Evolutionary conservation across 2,113 vertebrate genomes (phyloP).

Genomic region (Sinocyclocheilus rhinocerous): DNA sequence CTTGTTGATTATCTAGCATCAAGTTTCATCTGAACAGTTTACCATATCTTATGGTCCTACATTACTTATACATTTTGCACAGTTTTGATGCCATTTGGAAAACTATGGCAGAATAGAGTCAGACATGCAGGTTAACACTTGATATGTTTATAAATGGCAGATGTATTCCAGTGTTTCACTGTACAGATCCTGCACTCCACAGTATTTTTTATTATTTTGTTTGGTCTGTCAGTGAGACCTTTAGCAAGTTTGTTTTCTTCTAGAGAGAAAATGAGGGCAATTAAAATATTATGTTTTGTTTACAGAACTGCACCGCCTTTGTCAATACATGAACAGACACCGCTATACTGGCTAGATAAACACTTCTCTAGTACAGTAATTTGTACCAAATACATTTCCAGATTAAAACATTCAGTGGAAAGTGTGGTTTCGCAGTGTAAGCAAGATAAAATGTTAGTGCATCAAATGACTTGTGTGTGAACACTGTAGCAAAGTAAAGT

Average conservation of each 20-base stretch:
- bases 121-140: neutral
- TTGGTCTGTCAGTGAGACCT: neutral
- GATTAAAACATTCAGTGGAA: neutral
- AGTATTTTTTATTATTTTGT: too few relatives aligned
- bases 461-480: neutral
- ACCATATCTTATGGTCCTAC: neutral
- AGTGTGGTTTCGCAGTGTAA: neutral
- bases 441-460: neutral
- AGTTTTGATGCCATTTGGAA: neutral
- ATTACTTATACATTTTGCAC: neutral
- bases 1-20: neutral
- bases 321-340: neutral
- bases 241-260: neutral
- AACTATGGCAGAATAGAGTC: slow-evolving; percentile 3
- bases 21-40: neutral
- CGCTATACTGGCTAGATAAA: neutral
- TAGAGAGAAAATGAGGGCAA: neutral
- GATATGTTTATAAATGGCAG: neutral
- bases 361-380: neutral
- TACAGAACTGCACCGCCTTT: neutral
- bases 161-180: neutral
- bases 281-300: neutral
- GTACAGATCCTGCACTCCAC: neutral
- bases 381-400: neutral
- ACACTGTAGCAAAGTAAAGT: slow-evolving; percentile 10